Percentiles rank a stretch among this genome's conserved stretches.
Evolutionary conservation across 2,113 vertebrate species (phyloP).

Genomic region (Dolichotis patagonum): DNA sequence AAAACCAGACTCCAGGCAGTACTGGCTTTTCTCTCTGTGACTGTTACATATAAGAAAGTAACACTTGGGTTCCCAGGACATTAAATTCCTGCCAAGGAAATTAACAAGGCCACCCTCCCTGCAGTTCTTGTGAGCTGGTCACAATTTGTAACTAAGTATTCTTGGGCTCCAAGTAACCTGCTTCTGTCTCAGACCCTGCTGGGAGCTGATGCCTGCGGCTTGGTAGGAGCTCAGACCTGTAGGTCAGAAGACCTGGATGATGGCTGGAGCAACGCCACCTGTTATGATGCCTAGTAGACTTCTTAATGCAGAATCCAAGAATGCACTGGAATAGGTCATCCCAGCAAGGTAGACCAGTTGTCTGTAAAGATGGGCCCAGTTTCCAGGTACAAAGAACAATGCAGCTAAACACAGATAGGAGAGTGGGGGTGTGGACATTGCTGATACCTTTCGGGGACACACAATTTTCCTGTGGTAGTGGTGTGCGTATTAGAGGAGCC

Average conservation of each 20-base stretch:
- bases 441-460: not conserved
- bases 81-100: not conserved
- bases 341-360: not conserved
- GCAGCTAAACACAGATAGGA: not conserved
- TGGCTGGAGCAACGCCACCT: not conserved
- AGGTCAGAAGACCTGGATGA: not conserved
- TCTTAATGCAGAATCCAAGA: not conserved
- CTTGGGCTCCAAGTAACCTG: not conserved
- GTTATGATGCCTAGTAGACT: not conserved
- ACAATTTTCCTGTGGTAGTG: not conserved
- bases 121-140: not conserved
- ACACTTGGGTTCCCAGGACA: not conserved
- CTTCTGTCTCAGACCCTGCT: not conserved
- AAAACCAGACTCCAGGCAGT: not conserved
- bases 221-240: not conserved
- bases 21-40: not conserved
- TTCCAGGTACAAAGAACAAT: not conserved
- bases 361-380: not conserved
- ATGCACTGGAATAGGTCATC: not conserved
- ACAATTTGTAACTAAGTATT: not conserved
- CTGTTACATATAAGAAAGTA: not conserved
- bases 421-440: not conserved
- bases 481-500: not conserved
- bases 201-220: not conserved
- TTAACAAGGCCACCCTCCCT: not conserved